These are phyloP conservation scores for Penaeus japonicus DNA, from an alignment of 1,140 invertebrate genomes.

Conservation along the genomic window DNA sequence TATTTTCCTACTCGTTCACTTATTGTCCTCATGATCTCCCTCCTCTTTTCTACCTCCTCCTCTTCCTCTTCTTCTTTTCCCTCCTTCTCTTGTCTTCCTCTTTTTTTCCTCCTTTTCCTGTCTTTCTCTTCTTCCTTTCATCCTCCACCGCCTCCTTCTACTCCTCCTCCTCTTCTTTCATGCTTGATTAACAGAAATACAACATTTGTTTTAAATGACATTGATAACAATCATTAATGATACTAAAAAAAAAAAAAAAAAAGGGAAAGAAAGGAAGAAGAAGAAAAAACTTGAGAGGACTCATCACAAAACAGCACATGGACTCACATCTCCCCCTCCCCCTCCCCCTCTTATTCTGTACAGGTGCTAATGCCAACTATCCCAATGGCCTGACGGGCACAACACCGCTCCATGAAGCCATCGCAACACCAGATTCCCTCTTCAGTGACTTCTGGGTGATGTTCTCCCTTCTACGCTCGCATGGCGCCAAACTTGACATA, in stretches of 20 bases:
- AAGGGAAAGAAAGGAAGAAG: neutral
- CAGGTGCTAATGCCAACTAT: conserved; percentile 70
- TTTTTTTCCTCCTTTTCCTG: too few relatives aligned
- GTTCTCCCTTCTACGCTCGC: conserved; percentile 65
- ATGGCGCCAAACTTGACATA: conserved; percentile 65
- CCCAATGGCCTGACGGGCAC: conserved; percentile 69
- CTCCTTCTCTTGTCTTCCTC: too few relatives aligned
- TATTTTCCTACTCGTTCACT: too few relatives aligned
- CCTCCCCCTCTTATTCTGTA: conserved; percentile 59
- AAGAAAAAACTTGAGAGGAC: neutral
- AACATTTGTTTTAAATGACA: too few relatives aligned
- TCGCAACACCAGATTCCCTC: conserved; percentile 62
- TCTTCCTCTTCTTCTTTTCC: too few relatives aligned
- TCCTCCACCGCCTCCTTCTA: too few relatives aligned
- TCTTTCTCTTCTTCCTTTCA: too few relatives aligned
- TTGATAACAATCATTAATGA: neutral
- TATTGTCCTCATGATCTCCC: too few relatives aligned
- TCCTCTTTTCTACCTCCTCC: too few relatives aligned
- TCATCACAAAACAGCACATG: too few relatives aligned
- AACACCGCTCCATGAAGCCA: conserved; percentile 69
- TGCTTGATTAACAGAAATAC: too few relatives aligned
- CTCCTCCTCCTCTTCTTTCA: too few relatives aligned
- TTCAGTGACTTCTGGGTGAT: conserved; percentile 64
- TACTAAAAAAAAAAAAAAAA: neutral
- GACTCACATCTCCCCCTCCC: conserved; percentile 1